A percentile compares a stretch with the other conserved stretches of the same genome.
phyloP scores from a whole-genome alignment of 2,113 vertebrate genomes.

The Chloropsis cyanopogon region DNA sequence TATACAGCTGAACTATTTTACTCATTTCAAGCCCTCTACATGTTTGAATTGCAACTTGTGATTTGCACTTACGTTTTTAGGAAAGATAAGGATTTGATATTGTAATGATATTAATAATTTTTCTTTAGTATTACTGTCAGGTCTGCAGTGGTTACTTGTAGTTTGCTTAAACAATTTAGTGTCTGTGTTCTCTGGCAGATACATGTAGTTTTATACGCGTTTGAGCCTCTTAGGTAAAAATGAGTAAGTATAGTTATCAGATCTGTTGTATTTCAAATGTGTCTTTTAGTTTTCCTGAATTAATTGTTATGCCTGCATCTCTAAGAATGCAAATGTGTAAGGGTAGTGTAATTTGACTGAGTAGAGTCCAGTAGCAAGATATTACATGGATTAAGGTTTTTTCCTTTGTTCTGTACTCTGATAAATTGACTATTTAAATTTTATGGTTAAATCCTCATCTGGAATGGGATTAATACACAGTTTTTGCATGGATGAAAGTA shows the following conservation, averaged over 20 bases:
- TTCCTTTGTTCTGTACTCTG: neutral
- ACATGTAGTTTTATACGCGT: neutral
- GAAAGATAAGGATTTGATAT: neutral
- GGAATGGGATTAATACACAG: conserved; percentile 7
- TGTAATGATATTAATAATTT: neutral
- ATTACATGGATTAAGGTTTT: neutral
- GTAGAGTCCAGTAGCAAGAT: neutral
- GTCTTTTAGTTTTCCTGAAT: neutral
- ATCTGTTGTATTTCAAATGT: neutral
- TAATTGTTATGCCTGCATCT: neutral
- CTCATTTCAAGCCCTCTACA: conserved; percentile 33
- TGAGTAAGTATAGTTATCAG: neutral
- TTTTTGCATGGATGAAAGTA: conserved; percentile 15
- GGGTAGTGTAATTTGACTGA: neutral
- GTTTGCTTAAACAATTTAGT: neutral
- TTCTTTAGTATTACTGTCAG: neutral
- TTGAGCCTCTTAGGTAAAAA: neutral
- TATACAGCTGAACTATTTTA: neutral
- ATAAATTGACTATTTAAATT: neutral
- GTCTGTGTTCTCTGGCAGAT: neutral
- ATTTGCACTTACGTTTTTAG: conserved; percentile 14
- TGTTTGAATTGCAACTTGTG: neutral
- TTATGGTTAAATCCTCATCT: neutral
- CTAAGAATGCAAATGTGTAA: neutral
- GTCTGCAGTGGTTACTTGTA: neutral